A percentile compares a stretch with the other conserved stretches of the same genome.
phyloP scores from a whole-genome alignment of 1,140 invertebrate genomes.

The Aporrectodea caliginosa region DNA sequence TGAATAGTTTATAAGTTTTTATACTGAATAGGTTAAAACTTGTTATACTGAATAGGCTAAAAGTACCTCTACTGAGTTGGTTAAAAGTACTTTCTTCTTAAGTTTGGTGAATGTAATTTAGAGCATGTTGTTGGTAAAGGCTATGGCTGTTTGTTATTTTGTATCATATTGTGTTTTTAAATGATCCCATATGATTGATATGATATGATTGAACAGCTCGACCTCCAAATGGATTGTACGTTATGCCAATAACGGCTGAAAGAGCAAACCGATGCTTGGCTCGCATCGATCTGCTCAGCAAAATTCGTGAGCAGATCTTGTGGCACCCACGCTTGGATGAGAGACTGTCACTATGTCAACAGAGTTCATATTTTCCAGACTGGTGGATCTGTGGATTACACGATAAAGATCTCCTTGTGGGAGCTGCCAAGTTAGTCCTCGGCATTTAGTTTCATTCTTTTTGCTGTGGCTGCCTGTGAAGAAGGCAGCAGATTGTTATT shows the following conservation, averaged over 20 bases:
- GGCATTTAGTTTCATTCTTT: too few species aligned
- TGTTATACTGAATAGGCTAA: too few species aligned
- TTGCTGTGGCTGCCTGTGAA: not conserved
- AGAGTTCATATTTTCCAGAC: constrained; percentile 83
- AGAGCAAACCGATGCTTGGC: constrained; percentile 75
- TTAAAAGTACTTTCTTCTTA: too few species aligned
- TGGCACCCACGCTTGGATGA: constrained; percentile 83
- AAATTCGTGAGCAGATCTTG: constrained; percentile 83
- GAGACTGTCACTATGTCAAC: constrained; percentile 76
- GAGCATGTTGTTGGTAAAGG: too few species aligned
- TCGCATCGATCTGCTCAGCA: constrained; percentile 81
- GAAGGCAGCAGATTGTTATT: not conserved
- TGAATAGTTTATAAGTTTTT: too few species aligned
- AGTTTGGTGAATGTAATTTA: too few species aligned
- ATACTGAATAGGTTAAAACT: too few species aligned
- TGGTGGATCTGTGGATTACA: constrained; percentile 95
- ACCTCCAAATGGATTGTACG: constrained; percentile 41
- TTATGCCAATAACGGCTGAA: constrained; percentile 69
- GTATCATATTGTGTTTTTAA: too few species aligned
- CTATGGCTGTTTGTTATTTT: too few species aligned
- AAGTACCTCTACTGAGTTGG: too few species aligned
- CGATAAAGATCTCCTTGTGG: constrained; percentile 87
- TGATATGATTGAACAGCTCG: too few species aligned
- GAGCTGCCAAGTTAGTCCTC: constrained; percentile 81
- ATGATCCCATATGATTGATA: too few species aligned